These are phyloP conservation scores for Spilosoma lubricipeda DNA, from an alignment of 2,888 invertebrate species.

Conservation along the genomic window DNA sequence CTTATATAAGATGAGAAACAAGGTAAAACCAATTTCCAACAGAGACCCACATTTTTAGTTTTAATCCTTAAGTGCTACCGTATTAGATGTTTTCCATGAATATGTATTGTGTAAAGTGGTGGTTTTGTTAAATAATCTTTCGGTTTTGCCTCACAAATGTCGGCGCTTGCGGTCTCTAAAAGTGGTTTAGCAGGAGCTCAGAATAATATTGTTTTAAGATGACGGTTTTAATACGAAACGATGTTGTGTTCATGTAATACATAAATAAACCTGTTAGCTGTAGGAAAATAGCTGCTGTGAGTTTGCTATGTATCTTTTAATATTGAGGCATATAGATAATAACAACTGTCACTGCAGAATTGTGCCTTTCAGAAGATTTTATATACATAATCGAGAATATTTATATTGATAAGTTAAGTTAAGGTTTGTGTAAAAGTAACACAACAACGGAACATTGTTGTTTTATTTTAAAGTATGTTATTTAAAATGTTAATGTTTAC, in stretches of 20 bases:
- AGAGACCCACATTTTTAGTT: conserved; percentile 7
- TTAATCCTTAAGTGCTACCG: conserved; percentile 9
- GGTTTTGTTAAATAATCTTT: conserved; percentile 36
- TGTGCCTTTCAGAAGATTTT: not conserved
- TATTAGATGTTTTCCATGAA: conserved; percentile 22
- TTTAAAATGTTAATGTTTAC: too few relatives aligned
- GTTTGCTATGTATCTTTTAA: not conserved
- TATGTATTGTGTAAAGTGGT: conserved; percentile 29
- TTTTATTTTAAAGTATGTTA: too few relatives aligned
- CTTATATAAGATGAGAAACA: not conserved
- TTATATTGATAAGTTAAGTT: not conserved
- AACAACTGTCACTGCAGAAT: not conserved
- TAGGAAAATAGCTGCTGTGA: not conserved
- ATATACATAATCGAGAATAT: not conserved
- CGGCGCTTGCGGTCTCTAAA: conserved; percentile 21
- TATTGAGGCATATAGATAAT: not conserved
- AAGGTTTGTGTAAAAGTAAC: not conserved
- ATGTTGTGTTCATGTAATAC: conserved; percentile 16
- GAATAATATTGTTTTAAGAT: conserved; percentile 28
- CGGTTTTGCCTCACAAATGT: conserved; percentile 35
- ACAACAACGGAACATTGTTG: not conserved
- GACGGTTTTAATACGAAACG: conserved; percentile 10
- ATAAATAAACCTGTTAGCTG: conserved; percentile 10
- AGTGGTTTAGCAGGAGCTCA: conserved; percentile 23
- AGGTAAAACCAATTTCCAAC: not conserved